phyloP scores from a whole-genome alignment of 2,113 vertebrate species.

The Pangasianodon gigas region DNA sequence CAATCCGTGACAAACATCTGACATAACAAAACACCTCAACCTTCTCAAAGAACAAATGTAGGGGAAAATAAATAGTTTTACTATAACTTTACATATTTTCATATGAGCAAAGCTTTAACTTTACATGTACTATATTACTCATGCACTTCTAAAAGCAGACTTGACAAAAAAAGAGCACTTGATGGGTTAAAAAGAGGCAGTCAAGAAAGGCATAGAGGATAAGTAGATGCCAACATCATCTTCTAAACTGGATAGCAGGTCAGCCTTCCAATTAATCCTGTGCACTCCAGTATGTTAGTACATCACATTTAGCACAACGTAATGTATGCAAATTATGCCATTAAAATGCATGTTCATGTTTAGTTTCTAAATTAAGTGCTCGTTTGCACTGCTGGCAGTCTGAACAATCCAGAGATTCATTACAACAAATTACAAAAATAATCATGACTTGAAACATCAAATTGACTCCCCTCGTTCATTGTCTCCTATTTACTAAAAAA shows the following conservation, averaged over 20 bases:
- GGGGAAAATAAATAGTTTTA: background rate
- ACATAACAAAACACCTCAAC: background rate
- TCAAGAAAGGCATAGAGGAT: conserved; percentile 42
- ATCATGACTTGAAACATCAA: conserved; percentile 72
- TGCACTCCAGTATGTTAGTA: conserved; percentile 59
- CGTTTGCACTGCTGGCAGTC: conserved; percentile 68
- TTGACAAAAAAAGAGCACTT: background rate
- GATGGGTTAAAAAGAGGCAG: conserved; percentile 30
- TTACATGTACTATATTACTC: background rate
- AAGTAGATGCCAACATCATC: conserved; percentile 49
- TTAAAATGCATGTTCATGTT: conserved; percentile 76
- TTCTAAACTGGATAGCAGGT: conserved; percentile 52
- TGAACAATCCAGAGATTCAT: conserved; percentile 67
- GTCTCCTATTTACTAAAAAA: conserved; percentile 57
- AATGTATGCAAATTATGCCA: conserved; percentile 75
- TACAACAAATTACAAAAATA: conserved; percentile 75
- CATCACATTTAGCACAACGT: conserved; percentile 68
- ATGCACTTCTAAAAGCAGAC: background rate
- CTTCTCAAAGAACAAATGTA: background rate
- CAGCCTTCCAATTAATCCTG: conserved; percentile 53
- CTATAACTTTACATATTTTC: background rate
- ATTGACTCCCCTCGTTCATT: conserved; percentile 62
- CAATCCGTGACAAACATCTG: background rate
- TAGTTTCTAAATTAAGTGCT: conserved; percentile 74
- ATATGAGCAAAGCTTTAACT: background rate